phyloP scores from a whole-genome alignment of 2,113 vertebrate genomes.

The Bubalus kerabau region DNA sequence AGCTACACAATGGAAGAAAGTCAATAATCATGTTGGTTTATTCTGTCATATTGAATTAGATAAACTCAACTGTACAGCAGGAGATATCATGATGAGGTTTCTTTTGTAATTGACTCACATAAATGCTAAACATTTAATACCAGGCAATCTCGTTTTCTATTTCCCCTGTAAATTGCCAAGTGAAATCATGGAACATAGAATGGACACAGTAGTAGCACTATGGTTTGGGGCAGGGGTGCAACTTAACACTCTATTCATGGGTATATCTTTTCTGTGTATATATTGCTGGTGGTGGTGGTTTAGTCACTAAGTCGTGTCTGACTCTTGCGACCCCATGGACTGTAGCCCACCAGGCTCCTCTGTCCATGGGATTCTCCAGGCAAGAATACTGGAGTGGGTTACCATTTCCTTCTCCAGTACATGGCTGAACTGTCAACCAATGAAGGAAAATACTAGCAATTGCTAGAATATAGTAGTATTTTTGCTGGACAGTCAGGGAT shows the following conservation, averaged over 20 bases:
- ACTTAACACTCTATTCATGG: constrained; percentile 42
- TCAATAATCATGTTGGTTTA: constrained; percentile 32
- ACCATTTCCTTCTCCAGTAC: not conserved
- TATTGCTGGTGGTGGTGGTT: not conserved
- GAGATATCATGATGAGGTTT: constrained; percentile 39
- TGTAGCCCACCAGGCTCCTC: not conserved
- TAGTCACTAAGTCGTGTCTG: not conserved
- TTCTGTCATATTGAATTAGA: not conserved
- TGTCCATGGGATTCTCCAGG: not conserved
- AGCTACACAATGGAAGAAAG: not conserved
- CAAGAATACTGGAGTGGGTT: not conserved
- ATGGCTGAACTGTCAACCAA: not conserved
- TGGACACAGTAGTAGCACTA: not conserved
- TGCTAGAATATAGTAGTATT: constrained; percentile 37
- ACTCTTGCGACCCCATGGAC: not conserved
- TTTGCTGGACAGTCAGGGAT: constrained; percentile 70
- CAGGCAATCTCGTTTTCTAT: constrained; percentile 7
- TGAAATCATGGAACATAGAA: not conserved
- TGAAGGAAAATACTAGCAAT: constrained; percentile 72
- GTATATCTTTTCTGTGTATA: constrained; percentile 41
- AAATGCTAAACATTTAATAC: constrained; percentile 30
- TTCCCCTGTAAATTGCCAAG: constrained; percentile 18
- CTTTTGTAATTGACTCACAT: constrained; percentile 35
- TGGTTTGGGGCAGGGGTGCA: not conserved
- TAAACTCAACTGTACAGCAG: constrained; percentile 27